A percentile compares a stretch with the other conserved stretches of the same genome.
These are phyloP conservation scores for Serripes groenlandicus DNA, from an alignment of 2,888 invertebrate genomes.

Conservation along the genomic window DNA sequence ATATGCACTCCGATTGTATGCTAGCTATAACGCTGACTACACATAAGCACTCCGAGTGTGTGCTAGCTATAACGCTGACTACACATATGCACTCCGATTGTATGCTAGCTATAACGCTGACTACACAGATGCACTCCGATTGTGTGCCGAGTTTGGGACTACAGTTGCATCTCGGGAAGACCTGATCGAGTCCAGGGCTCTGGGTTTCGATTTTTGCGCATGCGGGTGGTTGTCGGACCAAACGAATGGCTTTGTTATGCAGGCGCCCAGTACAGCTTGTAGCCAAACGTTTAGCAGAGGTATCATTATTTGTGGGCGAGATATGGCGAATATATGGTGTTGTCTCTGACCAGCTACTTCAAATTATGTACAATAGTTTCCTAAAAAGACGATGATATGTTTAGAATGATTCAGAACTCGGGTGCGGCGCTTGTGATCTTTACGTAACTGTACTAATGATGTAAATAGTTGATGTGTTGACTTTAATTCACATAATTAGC, in stretches of 20 bases:
- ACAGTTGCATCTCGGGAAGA: background rate
- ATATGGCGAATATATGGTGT: background rate
- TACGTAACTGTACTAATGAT: too few relatives aligned
- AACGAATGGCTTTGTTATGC: slow-evolving; percentile 1
- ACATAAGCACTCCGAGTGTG: background rate
- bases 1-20: background rate
- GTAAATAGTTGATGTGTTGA: too few relatives aligned
- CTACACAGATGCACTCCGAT: background rate
- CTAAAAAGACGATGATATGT: too few relatives aligned
- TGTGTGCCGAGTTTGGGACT: background rate
- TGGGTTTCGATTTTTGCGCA: background rate
- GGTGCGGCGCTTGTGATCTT: too few relatives aligned
- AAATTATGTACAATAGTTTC: too few relatives aligned
- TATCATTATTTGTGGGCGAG: background rate
- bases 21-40: background rate
- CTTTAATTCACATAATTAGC: too few relatives aligned
- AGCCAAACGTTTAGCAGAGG: background rate
- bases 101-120: background rate
- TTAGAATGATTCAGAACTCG: too few relatives aligned
- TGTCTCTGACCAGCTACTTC: too few relatives aligned
- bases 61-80: background rate
- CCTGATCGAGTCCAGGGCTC: background rate
- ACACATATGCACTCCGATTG: background rate
- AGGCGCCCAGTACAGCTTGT: background rate
- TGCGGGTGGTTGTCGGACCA: background rate